Conservation (phyloP, 2,888 invertebrate species). For the Argyresthia goedartella region DNA sequence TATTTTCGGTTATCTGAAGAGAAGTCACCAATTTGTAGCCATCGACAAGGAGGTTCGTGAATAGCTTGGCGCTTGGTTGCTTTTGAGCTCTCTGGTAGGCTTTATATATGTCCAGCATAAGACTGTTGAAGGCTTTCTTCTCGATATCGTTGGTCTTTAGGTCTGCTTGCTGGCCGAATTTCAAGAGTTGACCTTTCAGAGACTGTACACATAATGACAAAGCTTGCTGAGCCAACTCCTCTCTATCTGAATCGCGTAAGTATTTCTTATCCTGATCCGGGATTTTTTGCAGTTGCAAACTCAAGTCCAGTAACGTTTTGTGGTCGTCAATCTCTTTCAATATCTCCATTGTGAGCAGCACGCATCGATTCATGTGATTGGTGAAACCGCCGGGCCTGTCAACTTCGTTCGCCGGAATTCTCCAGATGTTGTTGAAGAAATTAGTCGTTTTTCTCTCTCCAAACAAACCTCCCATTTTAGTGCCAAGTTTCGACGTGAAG, state of each 20-base stretch:
- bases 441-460: slow-evolving; percentile 86
- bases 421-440: slow-evolving; percentile 95
- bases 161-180: slow-evolving; percentile 58
- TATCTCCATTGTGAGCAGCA: slow-evolving; percentile 85
- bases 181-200: slow-evolving; percentile 73
- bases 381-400: slow-evolving; percentile 94
- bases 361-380: slow-evolving; percentile 89
- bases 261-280: slow-evolving; percentile 93
- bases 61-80: slow-evolving; percentile 50
- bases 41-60: slow-evolving; percentile 76
- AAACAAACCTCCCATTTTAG: slow-evolving; percentile 85
- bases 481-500: slow-evolving; percentile 75
- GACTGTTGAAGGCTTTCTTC: slow-evolving; percentile 57
- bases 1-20: slow-evolving; percentile 72
- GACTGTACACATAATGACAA: slow-evolving; percentile 80
- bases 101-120: slow-evolving; percentile 73
- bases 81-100: slow-evolving; percentile 79
- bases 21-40: slow-evolving; percentile 77
- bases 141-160: slow-evolving; percentile 56
- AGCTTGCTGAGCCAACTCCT: slow-evolving; percentile 84
- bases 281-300: slow-evolving; percentile 80
- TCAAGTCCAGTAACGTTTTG: slow-evolving; percentile 82
- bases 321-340: slow-evolving; percentile 85
- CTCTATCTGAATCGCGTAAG: slow-evolving; percentile 86
- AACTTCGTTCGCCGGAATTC: slow-evolving; percentile 89